Evolutionary conservation across 92 coral and sea anemone species (phyloP), one percentile per base, ranked within the genome.

Genomic region (Porites cylindrica): DNA sequence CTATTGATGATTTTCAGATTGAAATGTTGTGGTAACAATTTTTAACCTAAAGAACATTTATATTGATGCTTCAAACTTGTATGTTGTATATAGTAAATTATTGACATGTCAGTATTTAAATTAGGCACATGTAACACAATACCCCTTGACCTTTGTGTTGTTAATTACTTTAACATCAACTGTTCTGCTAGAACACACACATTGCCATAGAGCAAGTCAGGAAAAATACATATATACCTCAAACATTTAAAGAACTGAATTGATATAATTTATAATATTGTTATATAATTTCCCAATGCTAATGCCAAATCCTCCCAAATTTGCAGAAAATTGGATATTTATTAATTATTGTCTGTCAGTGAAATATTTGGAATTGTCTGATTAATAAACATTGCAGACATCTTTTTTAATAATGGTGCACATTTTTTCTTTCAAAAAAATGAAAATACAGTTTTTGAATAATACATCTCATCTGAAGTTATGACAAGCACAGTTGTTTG

Each of bases 1-100:
- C 13, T 56, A 14, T 2, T 56, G 61, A 14, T 14, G 16, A 56
- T 56, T 56, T 38, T 10, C 13, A 56, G 61, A 10, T 56, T 56
- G 47, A 56, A 23, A 38, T 21, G 13, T 17, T 75, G 26, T 54
- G 80, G 47, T 47, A 20, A 67, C 1, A 62, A 0, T 47, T 16
- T 80, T 20, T 68, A 67, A 51, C 76, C 26, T 70, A 13, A 47
- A 68, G 18, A 53, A 38, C 14, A 29, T 32, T 69, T 8, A 8
- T 70, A 69, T 24, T 81, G 54, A n/a, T 81, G 54, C 20, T 81
- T 26, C 51, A 43, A 12, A 71, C 56, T 59, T 82, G 43, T 54
- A 70, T 69, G 62, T 54, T 56, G 78, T 82, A 82, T 70, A 70
- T 79, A 70, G 29, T 82, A 82, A 58, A 70, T 82, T 70, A 82